Evolutionary conservation across 2,113 vertebrate genomes (phyloP).

Genomic region (Alces alces): DNA sequence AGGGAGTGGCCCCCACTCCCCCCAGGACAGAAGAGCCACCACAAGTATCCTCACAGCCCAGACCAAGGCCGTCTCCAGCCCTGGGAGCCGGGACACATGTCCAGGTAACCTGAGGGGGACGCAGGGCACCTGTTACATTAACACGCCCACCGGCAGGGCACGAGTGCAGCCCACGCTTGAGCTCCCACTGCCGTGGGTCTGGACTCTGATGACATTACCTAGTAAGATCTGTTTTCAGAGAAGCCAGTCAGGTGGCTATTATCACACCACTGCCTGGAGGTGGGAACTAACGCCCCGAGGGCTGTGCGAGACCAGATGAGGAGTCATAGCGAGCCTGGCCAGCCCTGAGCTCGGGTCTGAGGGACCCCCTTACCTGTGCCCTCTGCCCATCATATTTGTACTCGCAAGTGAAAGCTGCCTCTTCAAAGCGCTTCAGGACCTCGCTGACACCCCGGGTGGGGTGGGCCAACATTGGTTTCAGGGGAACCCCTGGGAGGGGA

Average conservation of each 20-base stretch:
- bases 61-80: accelerated
- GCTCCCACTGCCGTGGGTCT: neutral
- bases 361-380: constrained; percentile 83
- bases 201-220: accelerated
- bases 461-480: constrained; percentile 93
- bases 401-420: constrained; percentile 92
- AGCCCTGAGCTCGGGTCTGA: accelerated
- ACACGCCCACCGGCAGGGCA: neutral
- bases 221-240: neutral
- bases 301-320: accelerated
- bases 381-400: constrained; percentile 95
- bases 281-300: accelerated
- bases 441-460: constrained; percentile 91
- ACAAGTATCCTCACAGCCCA: no score
- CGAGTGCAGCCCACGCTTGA: accelerated
- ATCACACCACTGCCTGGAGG: accelerated
- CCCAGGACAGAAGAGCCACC: neutral
- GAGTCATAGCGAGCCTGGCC: accelerated
- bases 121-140: accelerated
- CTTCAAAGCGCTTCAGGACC: constrained; percentile 91
- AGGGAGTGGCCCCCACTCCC: accelerated
- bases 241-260: neutral
- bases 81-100: accelerated
- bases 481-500: constrained; percentile 81
- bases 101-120: accelerated